These are phyloP conservation scores for Cotesia vestalis DNA, from an alignment of 1,140 invertebrate species.

Conservation along the genomic window DNA sequence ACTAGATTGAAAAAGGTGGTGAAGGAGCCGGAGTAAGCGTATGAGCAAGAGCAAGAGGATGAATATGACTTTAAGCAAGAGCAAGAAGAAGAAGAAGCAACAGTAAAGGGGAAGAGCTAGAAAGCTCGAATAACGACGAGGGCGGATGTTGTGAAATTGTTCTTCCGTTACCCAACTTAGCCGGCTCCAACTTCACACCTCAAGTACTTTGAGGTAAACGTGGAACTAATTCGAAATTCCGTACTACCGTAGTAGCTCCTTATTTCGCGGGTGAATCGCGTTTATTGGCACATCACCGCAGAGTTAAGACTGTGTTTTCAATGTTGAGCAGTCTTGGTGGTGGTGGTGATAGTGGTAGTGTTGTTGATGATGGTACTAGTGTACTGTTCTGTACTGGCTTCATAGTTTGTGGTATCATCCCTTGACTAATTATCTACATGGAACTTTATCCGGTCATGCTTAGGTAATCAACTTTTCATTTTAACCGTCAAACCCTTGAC, in stretches of 20 bases:
- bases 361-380: slow-evolving; percentile 33
- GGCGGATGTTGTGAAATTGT: slow-evolving; percentile 59
- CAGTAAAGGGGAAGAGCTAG: slow-evolving; percentile 28
- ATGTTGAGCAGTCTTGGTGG: slow-evolving; percentile 32
- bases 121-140: slow-evolving; percentile 45
- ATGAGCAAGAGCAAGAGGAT: slow-evolving; percentile 36
- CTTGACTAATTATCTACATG: slow-evolving; percentile 16
- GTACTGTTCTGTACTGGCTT: background rate
- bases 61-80: slow-evolving; percentile 15
- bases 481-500: slow-evolving; percentile 17
- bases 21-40: background rate
- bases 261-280: slow-evolving; percentile 55
- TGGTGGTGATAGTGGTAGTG: slow-evolving; percentile 30
- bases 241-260: slow-evolving; percentile 51
- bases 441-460: slow-evolving; percentile 22
- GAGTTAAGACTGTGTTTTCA: background rate
- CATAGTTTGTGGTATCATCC: slow-evolving; percentile 18
- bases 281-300: slow-evolving; percentile 48
- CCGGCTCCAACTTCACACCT: slow-evolving; percentile 59
- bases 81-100: slow-evolving; percentile 30
- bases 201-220: slow-evolving; percentile 56
- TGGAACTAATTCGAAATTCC: slow-evolving; percentile 58
- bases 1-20: slow-evolving; percentile 31
- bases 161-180: slow-evolving; percentile 57
- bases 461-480: slow-evolving; percentile 20